A percentile compares a stretch with the other conserved stretches of the same genome.
Evolutionary conservation across 2,797 vertebrate species (phyloP).

Genomic region (Halcyon leucocephala): DNA sequence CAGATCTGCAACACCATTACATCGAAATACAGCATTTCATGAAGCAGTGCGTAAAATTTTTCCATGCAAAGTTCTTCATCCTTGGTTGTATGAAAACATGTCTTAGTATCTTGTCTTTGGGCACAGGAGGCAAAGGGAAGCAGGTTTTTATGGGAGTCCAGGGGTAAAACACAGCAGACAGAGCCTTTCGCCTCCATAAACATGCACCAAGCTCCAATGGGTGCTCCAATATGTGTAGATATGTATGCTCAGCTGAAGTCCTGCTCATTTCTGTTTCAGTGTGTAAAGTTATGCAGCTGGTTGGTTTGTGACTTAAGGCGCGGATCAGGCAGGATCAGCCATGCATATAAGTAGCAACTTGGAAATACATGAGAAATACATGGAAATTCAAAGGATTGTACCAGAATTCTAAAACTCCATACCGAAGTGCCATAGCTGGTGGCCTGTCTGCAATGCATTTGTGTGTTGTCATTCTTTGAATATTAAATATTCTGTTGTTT

Average conservation of each 20-base stretch:
- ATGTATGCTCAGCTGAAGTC: background rate
- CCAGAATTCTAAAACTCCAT: background rate
- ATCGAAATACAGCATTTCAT: background rate
- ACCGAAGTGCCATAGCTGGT: background rate
- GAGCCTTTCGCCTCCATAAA: background rate
- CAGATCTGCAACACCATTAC: fast-evolving
- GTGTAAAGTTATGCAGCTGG: background rate
- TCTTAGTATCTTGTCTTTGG: background rate
- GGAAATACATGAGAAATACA: background rate
- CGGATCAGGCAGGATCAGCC: background rate
- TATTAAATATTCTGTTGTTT: background rate
- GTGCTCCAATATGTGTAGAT: background rate
- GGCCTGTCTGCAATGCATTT: background rate
- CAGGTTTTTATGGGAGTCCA: background rate
- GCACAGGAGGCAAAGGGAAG: background rate
- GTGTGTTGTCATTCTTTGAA: background rate
- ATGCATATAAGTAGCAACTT: fast-evolving
- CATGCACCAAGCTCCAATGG: background rate
- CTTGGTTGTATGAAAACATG: background rate
- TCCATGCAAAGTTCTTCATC: fast-evolving
- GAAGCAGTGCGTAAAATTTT: fast-evolving
- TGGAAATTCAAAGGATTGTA: background rate
- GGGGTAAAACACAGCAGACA: background rate
- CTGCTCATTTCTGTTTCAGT: background rate
- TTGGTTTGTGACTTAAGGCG: background rate